A percentile compares a stretch with the other conserved stretches of the same genome.
phyloP scores from a whole-genome alignment of 2,113 vertebrate species.

The Tetrax tetrax region DNA sequence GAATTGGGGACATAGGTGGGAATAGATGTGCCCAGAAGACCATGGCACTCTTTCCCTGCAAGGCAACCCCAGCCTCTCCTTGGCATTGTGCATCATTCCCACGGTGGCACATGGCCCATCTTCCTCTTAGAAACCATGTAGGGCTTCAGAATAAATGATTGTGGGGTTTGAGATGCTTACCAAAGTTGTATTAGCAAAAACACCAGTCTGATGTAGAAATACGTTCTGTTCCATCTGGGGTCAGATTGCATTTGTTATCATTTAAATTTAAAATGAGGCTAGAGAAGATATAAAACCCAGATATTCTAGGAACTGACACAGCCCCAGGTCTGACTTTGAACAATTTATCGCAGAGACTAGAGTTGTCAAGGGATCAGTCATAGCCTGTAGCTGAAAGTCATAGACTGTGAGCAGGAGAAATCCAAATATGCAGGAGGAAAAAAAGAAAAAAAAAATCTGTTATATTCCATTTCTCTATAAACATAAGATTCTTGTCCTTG shows the following conservation, averaged over 20 bases:
- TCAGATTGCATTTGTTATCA: conserved; percentile 23
- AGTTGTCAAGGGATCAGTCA: conserved; percentile 66
- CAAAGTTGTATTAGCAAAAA: not conserved
- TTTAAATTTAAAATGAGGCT: conserved; percentile 66
- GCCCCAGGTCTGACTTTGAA: conserved; percentile 68
- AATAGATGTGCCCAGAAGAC: not conserved
- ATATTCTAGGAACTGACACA: conserved; percentile 69
- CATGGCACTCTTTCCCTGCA: not conserved
- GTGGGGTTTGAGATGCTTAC: not conserved
- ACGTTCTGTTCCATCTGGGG: not conserved
- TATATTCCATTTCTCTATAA: conserved; percentile 12
- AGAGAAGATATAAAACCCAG: conserved; percentile 54
- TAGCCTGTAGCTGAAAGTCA: conserved; percentile 54
- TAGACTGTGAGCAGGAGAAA: conserved; percentile 3
- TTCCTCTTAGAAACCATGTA: not conserved
- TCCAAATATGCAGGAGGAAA: conserved; percentile 26
- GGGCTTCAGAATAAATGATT: not conserved
- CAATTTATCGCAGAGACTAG: conserved; percentile 53
- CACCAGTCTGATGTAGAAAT: not conserved
- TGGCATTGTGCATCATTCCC: not conserved
- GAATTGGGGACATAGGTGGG: not conserved
- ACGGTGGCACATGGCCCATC: not conserved
- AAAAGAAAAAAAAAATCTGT: not conserved
- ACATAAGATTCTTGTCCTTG: not conserved
- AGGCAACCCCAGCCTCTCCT: not conserved